Evolutionary conservation across 2,888 invertebrate species (phyloP).

Genomic region (Stenurella melanura): DNA sequence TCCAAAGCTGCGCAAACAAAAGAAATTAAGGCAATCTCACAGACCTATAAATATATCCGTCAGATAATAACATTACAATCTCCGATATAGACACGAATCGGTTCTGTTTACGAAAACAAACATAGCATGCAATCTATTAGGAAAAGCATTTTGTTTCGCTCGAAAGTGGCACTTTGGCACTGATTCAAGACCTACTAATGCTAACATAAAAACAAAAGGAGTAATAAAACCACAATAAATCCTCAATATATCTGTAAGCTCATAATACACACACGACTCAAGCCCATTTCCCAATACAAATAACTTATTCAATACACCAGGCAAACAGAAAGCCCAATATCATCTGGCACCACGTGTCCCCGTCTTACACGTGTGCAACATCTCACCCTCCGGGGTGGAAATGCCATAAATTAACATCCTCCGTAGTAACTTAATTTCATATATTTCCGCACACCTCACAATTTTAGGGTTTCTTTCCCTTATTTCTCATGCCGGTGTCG

Average conservation of each 20-base stretch:
- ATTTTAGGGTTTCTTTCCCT: conserved; percentile 25
- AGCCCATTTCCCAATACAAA: conserved; percentile 12
- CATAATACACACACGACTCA: conserved; percentile 4
- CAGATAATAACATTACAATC: neutral
- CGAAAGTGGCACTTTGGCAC: conserved; percentile 29
- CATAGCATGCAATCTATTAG: conserved; percentile 14
- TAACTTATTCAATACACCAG: conserved; percentile 28
- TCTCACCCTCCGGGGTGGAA: conserved; percentile 22
- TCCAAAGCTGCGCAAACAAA: neutral
- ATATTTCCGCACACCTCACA: conserved; percentile 43
- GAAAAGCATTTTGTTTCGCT: conserved; percentile 17
- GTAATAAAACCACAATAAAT: conserved; percentile 29
- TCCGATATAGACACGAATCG: conserved; percentile 1
- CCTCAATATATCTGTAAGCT: conserved; percentile 12
- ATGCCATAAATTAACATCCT: conserved; percentile 47
- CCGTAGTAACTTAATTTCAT: conserved; percentile 46
- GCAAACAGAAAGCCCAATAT: conserved; percentile 24
- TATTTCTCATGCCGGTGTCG: conserved; percentile 36
- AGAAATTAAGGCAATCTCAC: neutral
- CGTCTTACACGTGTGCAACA: conserved; percentile 17
- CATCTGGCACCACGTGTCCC: conserved; percentile 17
- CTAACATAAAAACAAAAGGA: conserved; percentile 15
- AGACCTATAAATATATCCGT: conserved; percentile 7
- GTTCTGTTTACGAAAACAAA: conserved; percentile 2
- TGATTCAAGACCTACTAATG: conserved; percentile 14